Percentiles rank a stretch among this genome's conserved stretches.
Evolutionary conservation across 2,888 invertebrate genomes (phyloP).

Genomic region (Aplocera efformata): DNA sequence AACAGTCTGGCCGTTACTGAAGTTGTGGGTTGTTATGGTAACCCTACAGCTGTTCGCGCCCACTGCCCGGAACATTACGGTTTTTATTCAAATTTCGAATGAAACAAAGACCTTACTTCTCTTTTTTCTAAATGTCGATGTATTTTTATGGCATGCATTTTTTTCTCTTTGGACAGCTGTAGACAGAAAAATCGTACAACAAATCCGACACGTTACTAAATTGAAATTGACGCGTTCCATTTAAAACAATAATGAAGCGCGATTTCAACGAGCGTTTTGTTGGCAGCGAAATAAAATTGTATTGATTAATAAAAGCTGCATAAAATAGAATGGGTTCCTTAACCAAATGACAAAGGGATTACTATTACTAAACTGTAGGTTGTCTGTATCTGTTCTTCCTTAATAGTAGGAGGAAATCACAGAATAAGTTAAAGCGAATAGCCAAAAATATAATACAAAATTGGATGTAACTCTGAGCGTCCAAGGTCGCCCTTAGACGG

Average conservation of each 20-base stretch:
- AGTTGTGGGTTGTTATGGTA: slow-evolving; percentile 19
- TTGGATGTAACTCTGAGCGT: too few relatives aligned
- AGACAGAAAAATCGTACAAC: slow-evolving; percentile 40
- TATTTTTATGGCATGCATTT: slow-evolving; percentile 45
- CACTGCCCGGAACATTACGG: slow-evolving; percentile 73
- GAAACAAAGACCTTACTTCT: slow-evolving; percentile 36
- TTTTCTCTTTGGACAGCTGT: slow-evolving; percentile 53
- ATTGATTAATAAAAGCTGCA: slow-evolving; percentile 22
- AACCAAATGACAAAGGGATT: too few relatives aligned
- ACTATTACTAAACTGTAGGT: too few relatives aligned
- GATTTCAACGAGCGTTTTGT: slow-evolving; percentile 50
- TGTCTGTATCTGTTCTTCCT: too few relatives aligned
- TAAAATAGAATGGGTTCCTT: too few relatives aligned
- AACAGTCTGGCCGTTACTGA: slow-evolving; percentile 27
- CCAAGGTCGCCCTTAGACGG: too few relatives aligned
- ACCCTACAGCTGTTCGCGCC: slow-evolving; percentile 53
- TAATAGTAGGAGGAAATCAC: too few relatives aligned
- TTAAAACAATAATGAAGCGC: slow-evolving; percentile 69
- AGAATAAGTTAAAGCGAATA: too few relatives aligned
- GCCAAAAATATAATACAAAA: too few relatives aligned
- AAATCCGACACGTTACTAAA: slow-evolving; percentile 59
- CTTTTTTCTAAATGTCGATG: slow-evolving; percentile 24
- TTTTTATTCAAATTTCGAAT: slow-evolving; percentile 70
- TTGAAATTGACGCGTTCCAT: slow-evolving; percentile 76
- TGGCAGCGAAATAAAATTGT: slow-evolving; percentile 36